Evolutionary conservation across 2,888 invertebrate genomes (phyloP), one percentile per base, ranked within the genome.

Genomic region (Poecilobothrus nobilitatus): DNA sequence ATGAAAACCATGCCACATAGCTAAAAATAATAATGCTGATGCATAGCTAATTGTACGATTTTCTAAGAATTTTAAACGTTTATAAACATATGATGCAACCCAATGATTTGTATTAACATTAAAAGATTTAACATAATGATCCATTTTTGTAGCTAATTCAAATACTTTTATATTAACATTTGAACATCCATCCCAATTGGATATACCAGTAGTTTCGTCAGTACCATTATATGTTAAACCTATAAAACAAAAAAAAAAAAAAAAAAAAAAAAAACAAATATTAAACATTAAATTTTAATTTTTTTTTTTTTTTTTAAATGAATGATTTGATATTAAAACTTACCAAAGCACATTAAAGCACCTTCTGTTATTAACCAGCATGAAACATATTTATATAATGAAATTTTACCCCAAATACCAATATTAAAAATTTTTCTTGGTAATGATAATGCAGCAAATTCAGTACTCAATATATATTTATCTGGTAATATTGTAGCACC

Each of bases 101-200:
- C 97, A 98, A 68, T 89, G 86, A 82, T 98, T 98, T 0, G 98
- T 98, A 81, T 97, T 97, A 71, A 91, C 91, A 81, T 98, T 98
- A 82, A 98, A 98, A 63, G 95, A 92, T 70, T 88, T 86, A 65
- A 98, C 94, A 78, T 95, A 91, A 76, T 94, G 90, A 70, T 90
- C 89, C 83, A 95, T 94, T 72, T 90, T 90, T 15, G 89, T 89
- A 4, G 94, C 91, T 61, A 88, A 87, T 82, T 97, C 97, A 77
- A 93, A 92, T 1, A 89, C 83, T 37, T 83, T 78, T n/a, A 97
- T 82, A 76, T 92, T 89, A 0, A 97, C 91, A 80, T 98, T 98
- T 71, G 90, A 90, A 77, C 94, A 92, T 1, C 93, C 97, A 77
- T 95, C 89, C 96, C 97, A 97, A n/a, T 88, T 89, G 6, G 85